phyloP scores from a whole-genome alignment of 2,888 invertebrate genomes.

The Lasioglossum marginatum region DNA sequence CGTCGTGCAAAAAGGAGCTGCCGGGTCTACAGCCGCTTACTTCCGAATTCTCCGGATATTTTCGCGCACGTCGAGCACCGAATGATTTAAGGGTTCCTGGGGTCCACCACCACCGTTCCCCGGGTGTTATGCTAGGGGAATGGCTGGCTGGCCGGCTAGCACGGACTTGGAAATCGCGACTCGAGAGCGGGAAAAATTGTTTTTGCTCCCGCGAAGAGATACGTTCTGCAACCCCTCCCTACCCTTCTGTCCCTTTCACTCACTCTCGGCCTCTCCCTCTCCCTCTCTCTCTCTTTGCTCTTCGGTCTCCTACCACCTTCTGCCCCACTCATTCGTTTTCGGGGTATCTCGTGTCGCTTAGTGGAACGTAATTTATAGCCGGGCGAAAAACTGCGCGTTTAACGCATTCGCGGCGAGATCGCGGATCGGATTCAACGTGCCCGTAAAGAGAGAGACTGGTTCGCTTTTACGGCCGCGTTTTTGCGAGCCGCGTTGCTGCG shows the following conservation, averaged over 20 bases:
- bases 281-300: not conserved
- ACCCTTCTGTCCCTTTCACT: not conserved
- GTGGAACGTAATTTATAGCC: constrained; percentile 50
- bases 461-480: constrained; percentile 19
- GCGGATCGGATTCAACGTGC: not conserved
- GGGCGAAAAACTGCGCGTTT: constrained; percentile 44
- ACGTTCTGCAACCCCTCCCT: constrained; percentile 26
- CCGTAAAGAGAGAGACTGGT: constrained; percentile 1
- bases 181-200: constrained; percentile 49
- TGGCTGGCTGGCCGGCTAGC: not conserved
- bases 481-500: constrained; percentile 2
- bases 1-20: constrained; percentile 53
- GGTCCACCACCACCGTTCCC: constrained; percentile 4
- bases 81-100: constrained; percentile 74
- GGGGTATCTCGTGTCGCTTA: constrained; percentile 30
- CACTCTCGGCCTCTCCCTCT: not conserved
- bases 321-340: constrained; percentile 17
- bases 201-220: constrained; percentile 39
- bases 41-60: constrained; percentile 80
- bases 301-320: not conserved
- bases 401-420: constrained; percentile 43
- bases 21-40: constrained; percentile 67
- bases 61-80: constrained; percentile 72
- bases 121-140: not conserved
- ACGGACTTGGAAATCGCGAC: constrained; percentile 48